A percentile compares a stretch with the other conserved stretches of the same genome.
phyloP scores from a whole-genome alignment of 2,797 vertebrate species.

The Gymnocypris eckloni region DNA sequence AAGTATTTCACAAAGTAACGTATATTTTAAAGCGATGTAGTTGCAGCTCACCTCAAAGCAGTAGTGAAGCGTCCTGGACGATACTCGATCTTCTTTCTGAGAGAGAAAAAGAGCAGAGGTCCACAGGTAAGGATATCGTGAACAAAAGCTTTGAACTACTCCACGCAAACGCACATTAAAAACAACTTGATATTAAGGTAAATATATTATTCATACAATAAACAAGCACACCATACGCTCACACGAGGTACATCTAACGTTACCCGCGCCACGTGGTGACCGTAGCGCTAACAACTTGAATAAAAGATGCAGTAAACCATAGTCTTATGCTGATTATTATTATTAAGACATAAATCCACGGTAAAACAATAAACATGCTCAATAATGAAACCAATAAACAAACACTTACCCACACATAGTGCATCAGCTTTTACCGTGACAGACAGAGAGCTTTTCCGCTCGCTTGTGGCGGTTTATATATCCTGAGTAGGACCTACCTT shows the following conservation, averaged over 20 bases:
- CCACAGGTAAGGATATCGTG: background rate
- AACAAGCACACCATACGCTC: no score
- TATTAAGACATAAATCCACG: background rate
- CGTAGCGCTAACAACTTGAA: accelerated
- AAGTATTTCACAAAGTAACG: background rate
- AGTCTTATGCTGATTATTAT: background rate
- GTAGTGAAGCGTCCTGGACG: background rate
- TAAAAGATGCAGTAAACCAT: background rate
- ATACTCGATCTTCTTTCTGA: background rate
- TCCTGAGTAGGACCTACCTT: conserved; percentile 28
- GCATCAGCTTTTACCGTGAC: accelerated
- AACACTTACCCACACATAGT: accelerated
- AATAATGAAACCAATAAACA: accelerated
- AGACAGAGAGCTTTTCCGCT: accelerated
- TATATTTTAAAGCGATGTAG: background rate
- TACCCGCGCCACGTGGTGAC: conserved; percentile 5
- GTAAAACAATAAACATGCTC: background rate
- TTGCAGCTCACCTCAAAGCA: background rate
- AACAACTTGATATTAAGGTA: background rate
- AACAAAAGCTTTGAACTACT: background rate
- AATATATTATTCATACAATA: background rate
- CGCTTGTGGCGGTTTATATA: background rate
- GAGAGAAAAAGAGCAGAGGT: background rate
- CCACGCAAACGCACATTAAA: no score
- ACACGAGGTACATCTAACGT: background rate